Evolutionary conservation across 23 tunicate species (phyloP), one percentile per base, ranked within the genome.

Genomic region (Styela plicata): DNA sequence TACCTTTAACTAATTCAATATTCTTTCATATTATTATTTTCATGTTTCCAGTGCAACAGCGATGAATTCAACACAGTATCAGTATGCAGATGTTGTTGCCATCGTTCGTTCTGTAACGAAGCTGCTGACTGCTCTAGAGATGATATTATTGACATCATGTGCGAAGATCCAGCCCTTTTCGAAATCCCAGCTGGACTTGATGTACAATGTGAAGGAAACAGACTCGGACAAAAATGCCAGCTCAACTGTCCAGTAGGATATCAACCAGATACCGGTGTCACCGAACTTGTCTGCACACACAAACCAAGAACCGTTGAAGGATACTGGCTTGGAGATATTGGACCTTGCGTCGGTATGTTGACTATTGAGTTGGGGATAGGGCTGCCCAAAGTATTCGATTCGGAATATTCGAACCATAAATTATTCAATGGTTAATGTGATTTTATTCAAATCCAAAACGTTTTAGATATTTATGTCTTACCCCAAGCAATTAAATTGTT

Each of bases 41-140:
- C 17, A 10, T 33, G 31, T 27, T 69, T 63, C 62, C 83, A 89
- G 94, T 90, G 96, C 69, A 82, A 85, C 74, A 73, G n/a, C 33
- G 73, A 68, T 31, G 79, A 37, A 0, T 44, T 44, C 13, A 78
- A 74, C 3, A 63, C 63, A 0, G 44, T 63, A 31, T 93, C 98
- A 2, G 98, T 93, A 28, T 93, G 98, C 80, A 84, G 98, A 78
- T 93, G 98, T 80, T 93, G 98, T 63, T 93, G 98, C 82, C 87
- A 82, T 80, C 78, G 80, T 1, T 68, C 87, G 1, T 78, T 78
- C 69, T 93, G 98, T 63, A 93, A 93, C 82, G 71, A 67, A 17
- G 82, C 75, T 7, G 98, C 83, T 7, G 88, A 88, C 61, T 93
- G 98, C 63, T 70, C 73, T 13, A 80, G 63, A 33, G 89, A 81